Base-by-base conservation (phyloP, 2,888 invertebrate genomes). In the Dynastes grantii region DNA sequence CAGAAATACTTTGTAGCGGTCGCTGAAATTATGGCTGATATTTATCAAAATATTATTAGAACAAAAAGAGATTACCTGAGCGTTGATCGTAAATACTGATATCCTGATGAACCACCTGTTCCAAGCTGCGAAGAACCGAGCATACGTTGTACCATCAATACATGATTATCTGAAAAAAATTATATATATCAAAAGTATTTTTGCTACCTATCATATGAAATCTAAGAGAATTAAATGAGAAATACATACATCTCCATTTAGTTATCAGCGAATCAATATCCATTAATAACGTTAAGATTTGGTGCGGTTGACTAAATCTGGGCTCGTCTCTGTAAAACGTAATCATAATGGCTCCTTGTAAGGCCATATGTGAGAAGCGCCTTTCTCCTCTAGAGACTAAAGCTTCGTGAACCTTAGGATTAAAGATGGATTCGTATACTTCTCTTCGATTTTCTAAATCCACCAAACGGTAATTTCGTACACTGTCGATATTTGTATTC, bases 141-240 rank as follows among this genome's bases (percentile, higher is more conserved):
- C 98, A 99, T 99, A 84, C 99, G 92, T 89, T 99, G 98, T 32
- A 99, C 99, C 95, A 99, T 96, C 85, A 98, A 94, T 63, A 99
- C 97, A 89, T 99, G 99, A 89, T 98, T 99, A 89, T 63, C 76
- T 76, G 61, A 51, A 80, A 37, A 22, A 73, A n/a, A n/a, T 53
- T 9, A 4, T 22, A 22, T 22, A 22, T 22, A n/a, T 53, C 6
- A 51, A 13, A 8, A 51, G 2, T n/a, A 9, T 13, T n/a, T 51
- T 4, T 55, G 5, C 5, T 5, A 4, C 32, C 5, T 32, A 32
- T 32, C 32, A 5, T 5, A 32, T 32, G 5, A 4, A 32, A 32
- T 49, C 2, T n/a, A 29, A 22, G 11, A 16, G 40, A 22, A 45
- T 45, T 4, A 55, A 16, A 55, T 2, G n/a, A 55, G n/a, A 55